phyloP scores from a whole-genome alignment of 2,888 invertebrate genomes.

The Tenthredo livida region DNA sequence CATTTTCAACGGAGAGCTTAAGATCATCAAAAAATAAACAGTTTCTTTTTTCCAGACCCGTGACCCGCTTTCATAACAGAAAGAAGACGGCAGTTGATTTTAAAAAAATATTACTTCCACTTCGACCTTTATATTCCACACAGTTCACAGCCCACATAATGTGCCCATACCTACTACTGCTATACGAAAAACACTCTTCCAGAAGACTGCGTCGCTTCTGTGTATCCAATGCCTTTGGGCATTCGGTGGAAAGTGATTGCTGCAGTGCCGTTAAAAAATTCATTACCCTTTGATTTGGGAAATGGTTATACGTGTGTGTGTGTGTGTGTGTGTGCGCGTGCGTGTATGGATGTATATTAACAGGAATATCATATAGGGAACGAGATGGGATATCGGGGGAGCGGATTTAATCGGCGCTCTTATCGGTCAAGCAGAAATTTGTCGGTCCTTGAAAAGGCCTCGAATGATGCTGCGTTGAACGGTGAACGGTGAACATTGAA shows the following conservation, averaged over 20 bases:
- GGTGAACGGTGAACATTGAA: slow-evolving; percentile 23
- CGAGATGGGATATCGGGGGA: neutral
- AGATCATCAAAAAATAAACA: neutral
- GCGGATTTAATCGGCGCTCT: slow-evolving; percentile 61
- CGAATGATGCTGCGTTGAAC: slow-evolving; percentile 36
- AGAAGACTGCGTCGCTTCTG: neutral
- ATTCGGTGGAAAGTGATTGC: slow-evolving; percentile 13
- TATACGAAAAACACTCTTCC: slow-evolving; percentile 1
- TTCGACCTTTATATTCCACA: neutral
- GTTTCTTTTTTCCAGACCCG: neutral
- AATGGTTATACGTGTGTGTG: neutral
- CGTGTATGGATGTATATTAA: neutral
- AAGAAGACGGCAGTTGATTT: slow-evolving; percentile 10
- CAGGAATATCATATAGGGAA: neutral
- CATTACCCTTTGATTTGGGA: slow-evolving; percentile 33
- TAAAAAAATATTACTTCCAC: slow-evolving; percentile 10
- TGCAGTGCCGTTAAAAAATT: slow-evolving; percentile 31
- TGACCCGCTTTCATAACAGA: neutral
- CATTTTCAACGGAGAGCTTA: neutral
- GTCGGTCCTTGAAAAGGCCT: slow-evolving; percentile 54
- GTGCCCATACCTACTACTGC: neutral
- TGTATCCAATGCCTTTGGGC: slow-evolving; percentile 33
- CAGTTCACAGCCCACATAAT: slow-evolving; percentile 16
- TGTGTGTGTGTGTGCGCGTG: neutral
- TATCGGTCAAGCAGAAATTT: slow-evolving; percentile 59